Conservation (phyloP, 2,113 vertebrate genomes). For the Penelope pileata region DNA sequence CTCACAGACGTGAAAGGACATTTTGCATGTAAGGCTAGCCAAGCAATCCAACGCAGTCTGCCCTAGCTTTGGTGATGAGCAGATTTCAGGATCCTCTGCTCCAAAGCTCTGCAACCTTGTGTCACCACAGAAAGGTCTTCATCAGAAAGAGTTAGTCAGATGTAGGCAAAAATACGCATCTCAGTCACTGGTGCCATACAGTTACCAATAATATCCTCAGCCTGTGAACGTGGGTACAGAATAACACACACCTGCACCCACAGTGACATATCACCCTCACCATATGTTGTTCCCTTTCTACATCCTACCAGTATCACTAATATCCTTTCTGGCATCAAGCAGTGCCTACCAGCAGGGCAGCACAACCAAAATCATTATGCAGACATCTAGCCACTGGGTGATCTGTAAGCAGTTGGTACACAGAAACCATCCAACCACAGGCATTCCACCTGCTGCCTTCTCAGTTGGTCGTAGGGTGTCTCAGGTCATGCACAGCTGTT, state of each 20-base stretch:
- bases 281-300: background rate
- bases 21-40: background rate
- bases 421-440: background rate
- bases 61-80: background rate
- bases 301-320: background rate
- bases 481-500: background rate
- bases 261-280: background rate
- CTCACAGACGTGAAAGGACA: background rate
- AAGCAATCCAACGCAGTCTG: background rate
- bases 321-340: background rate
- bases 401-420: accelerated
- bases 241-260: background rate
- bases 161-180: background rate
- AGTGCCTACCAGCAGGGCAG: background rate
- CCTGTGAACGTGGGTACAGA: background rate
- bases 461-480: background rate
- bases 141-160: background rate
- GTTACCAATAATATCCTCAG: background rate
- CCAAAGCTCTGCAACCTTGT: background rate
- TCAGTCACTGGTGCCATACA: background rate
- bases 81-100: background rate
- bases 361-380: background rate
- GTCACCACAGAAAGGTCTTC: background rate
- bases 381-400: background rate
- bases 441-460: background rate